Evolutionary conservation across 2,797 vertebrate species (phyloP).

Genomic region (Nasua narica): DNA sequence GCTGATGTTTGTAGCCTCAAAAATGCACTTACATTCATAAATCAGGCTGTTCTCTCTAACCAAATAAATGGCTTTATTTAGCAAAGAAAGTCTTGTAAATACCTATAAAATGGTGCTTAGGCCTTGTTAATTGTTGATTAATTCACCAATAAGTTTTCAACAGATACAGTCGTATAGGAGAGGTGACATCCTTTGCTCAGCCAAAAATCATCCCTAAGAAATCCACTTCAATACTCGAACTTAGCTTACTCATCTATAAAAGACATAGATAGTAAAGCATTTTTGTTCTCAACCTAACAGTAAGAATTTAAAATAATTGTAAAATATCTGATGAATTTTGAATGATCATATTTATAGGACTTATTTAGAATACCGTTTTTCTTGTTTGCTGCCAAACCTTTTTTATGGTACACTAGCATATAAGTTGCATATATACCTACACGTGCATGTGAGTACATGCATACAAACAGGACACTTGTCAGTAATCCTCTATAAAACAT

Average conservation of each 20-base stretch:
- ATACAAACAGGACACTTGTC: neutral
- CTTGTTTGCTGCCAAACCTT: neutral
- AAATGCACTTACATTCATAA: neutral
- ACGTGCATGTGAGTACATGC: neutral
- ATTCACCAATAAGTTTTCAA: neutral
- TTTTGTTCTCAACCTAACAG: neutral
- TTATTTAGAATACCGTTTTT: neutral
- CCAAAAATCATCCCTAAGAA: neutral
- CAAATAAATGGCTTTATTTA: neutral
- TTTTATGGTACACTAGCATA: neutral
- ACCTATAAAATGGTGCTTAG: neutral
- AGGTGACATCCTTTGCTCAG: neutral
- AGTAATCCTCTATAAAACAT: neutral
- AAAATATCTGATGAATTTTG: neutral
- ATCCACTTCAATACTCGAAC: neutral
- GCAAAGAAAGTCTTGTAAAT: neutral
- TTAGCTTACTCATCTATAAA: neutral
- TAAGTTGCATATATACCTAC: neutral
- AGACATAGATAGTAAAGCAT: neutral
- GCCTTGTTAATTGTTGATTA: neutral
- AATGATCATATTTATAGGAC: neutral
- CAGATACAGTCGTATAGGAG: neutral
- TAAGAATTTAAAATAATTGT: neutral
- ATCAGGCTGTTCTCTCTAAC: neutral
- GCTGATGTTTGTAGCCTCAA: neutral